Evolutionary conservation across 2,888 invertebrate genomes (phyloP), one percentile per base, ranked within the genome.

Genomic region (Odontocerum albicorne): DNA sequence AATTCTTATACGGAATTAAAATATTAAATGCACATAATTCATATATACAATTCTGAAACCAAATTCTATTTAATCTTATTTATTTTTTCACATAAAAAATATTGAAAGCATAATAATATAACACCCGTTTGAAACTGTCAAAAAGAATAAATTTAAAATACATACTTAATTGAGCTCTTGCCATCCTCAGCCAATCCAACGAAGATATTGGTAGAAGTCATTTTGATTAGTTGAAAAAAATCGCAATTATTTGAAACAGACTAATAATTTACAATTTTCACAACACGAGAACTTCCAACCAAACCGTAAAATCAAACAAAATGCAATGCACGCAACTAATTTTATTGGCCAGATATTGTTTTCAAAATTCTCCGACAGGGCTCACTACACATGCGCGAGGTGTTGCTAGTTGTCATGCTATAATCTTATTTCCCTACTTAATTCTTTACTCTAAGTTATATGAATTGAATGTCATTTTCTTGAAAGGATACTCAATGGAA

Each of bases 131-230:
- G 6, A 21, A 55, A 55, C 55, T 55, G 55, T 55, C 55, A 55
- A n/a, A 4, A 8, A 16, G 12, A 16, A 36, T 40, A 46, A 21
- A 46, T 27, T 38, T 46, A 22, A 31, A 21, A 12, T 33, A 77
- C 81, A 78, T 68, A 82, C 82, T 80, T 85, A 73, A 86, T 85
- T 36, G 84, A 84, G 66, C 83, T 82, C 67, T 81, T 84, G 58
- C 75, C 77, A 63, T 78, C 79, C 64, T 81, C 79, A 39, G 73
- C 74, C 60, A 83, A 65, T 55, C 84, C 84, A 59, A 81, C 76
- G 65, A 77, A 83, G 56, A 82, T 79, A 47, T 79, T 70, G 33
- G 84, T 84, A 44, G 85, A 85, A 67, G 84, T 83, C 85, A 85
- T 85, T 65, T 65, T 70, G 64, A 63, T 57, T 59, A 57, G 35